phyloP scores from a whole-genome alignment of 2,113 vertebrate species.

The Sceloporus tristichus region DNA sequence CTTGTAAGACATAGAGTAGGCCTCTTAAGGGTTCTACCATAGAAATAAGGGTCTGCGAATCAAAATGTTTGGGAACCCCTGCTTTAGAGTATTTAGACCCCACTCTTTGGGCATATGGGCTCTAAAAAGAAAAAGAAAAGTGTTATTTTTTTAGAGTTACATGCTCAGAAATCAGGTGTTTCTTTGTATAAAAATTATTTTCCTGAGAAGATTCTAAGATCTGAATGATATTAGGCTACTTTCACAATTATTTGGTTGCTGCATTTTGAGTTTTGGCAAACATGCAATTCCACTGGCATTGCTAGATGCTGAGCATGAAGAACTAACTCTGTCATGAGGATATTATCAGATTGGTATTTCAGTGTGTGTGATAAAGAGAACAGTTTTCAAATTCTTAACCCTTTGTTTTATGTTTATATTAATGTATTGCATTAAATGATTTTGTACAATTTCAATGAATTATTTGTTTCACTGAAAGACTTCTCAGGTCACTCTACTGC shows the following conservation, averaged over 20 bases:
- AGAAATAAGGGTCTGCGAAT: too few species aligned
- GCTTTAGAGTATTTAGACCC: too few species aligned
- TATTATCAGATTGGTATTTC: background rate
- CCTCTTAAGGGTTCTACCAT: too few species aligned
- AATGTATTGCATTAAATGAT: conserved; percentile 30
- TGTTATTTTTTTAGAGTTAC: background rate
- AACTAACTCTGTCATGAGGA: background rate
- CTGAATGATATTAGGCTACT: background rate
- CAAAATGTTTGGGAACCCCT: too few species aligned
- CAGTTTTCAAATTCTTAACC: conserved; percentile 14
- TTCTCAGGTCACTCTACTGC: background rate
- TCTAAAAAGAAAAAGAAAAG: background rate
- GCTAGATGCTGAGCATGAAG: background rate
- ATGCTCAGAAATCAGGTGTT: background rate
- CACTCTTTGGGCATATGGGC: background rate
- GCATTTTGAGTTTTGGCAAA: background rate
- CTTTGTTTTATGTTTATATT: conserved; percentile 7
- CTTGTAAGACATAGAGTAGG: too few species aligned
- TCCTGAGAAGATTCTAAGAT: background rate
- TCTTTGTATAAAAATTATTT: background rate
- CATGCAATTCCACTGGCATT: background rate
- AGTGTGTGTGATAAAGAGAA: background rate
- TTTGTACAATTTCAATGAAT: conserved; percentile 23
- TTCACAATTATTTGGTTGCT: background rate
- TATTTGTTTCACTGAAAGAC: conserved; percentile 38